Conservation (phyloP, 1,140 invertebrate species). For the Drosophila tristis region DNA sequence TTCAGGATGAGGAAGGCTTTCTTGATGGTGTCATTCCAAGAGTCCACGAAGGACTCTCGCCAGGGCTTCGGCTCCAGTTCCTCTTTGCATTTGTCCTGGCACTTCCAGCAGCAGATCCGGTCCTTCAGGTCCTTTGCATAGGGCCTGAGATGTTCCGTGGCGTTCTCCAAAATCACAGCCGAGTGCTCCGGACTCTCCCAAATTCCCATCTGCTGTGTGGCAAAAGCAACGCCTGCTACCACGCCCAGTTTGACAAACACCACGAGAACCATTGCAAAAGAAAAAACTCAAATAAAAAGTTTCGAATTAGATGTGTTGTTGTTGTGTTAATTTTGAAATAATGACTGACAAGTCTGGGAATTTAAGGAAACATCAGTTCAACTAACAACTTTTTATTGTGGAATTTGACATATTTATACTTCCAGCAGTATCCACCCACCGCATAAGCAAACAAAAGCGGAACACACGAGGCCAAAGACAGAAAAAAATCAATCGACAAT, state of each 20-base stretch:
- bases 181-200: constrained; percentile 24
- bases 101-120: constrained; percentile 19
- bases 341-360: neutral
- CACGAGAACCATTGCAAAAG: constrained; percentile 17
- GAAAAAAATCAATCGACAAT: too few species aligned
- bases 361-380: too few species aligned
- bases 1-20: constrained; percentile 11
- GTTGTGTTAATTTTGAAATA: constrained; percentile 7
- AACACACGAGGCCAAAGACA: too few species aligned
- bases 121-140: constrained; percentile 7
- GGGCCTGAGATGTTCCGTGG: constrained; percentile 21
- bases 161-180: neutral
- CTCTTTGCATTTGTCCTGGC: neutral
- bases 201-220: constrained; percentile 26
- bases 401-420: too few species aligned
- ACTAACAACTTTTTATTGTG: too few species aligned
- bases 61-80: constrained; percentile 18
- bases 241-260: constrained; percentile 23
- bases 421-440: too few species aligned
- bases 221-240: constrained; percentile 26
- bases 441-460: too few species aligned
- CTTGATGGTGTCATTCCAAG: constrained; percentile 45
- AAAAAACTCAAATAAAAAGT: neutral
- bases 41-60: constrained; percentile 36
- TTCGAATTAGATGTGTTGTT: neutral